A percentile compares a stretch with the other conserved stretches of the same genome.
phyloP scores from a whole-genome alignment of 2,113 vertebrate genomes.

The Thamnaconus septentrionalis region DNA sequence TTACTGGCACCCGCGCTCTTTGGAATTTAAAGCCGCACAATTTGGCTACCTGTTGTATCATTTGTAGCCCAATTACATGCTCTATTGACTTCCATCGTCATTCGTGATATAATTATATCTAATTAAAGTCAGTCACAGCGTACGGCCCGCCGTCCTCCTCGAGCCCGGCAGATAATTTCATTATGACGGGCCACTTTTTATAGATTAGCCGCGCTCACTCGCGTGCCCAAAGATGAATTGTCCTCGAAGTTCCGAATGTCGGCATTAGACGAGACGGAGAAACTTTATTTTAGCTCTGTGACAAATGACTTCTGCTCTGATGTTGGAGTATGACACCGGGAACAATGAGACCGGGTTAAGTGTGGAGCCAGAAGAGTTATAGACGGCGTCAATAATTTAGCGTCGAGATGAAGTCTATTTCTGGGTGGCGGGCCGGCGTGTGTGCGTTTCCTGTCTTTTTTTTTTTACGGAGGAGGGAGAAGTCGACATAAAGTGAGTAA shows the following conservation, averaged over 20 bases:
- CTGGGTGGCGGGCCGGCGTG: conserved; percentile 21
- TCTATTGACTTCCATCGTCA: conserved; percentile 53
- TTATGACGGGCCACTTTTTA: conserved; percentile 33
- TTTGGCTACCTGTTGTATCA: conserved; percentile 47
- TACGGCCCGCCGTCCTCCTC: conserved; percentile 33
- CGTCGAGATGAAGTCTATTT: conserved; percentile 63
- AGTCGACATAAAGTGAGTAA: too few relatives aligned
- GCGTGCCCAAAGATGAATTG: conserved; percentile 28
- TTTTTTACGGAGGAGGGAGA: too few relatives aligned
- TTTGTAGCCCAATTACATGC: conserved; percentile 60
- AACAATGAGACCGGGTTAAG: conserved; percentile 29
- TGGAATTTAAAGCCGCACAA: conserved; percentile 8
- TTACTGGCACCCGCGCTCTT: neutral
- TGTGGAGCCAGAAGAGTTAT: too few relatives aligned
- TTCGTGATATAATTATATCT: conserved; percentile 59
- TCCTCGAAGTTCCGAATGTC: conserved; percentile 23
- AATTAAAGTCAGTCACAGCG: conserved; percentile 66
- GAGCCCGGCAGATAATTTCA: conserved; percentile 40
- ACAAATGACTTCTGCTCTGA: conserved; percentile 22
- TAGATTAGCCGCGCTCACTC: conserved; percentile 10
- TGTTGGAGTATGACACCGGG: conserved; percentile 34
- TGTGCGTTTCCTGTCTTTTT: too few relatives aligned
- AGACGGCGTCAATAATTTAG: conserved; percentile 64
- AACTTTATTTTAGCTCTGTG: conserved; percentile 12
- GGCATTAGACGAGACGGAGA: conserved; percentile 15